A percentile compares a stretch with the other conserved stretches of the same genome.
Evolutionary conservation across 2,797 vertebrate species (phyloP).

Genomic region (Pantherophis alleghaniensis): DNA sequence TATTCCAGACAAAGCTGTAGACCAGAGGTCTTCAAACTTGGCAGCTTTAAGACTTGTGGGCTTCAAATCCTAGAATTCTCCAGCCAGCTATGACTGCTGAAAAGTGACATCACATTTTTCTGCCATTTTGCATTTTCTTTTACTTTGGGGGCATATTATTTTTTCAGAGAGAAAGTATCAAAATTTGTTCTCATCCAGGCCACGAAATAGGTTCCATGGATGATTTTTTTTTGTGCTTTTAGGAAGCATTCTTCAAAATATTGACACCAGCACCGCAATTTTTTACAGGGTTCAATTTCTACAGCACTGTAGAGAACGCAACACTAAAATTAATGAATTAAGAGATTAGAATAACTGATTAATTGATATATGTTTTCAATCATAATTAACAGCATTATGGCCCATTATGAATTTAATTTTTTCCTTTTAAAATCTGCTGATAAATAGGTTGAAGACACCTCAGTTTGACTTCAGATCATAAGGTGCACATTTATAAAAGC

Average conservation of each 20-base stretch:
- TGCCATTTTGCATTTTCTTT: background rate
- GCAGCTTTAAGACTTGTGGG: too few species aligned
- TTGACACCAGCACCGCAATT: conserved; percentile 3
- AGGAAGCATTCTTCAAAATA: conserved; percentile 1
- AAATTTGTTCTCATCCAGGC: background rate
- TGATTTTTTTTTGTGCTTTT: background rate
- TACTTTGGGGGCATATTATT: background rate
- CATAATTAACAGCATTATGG: conserved; percentile 31
- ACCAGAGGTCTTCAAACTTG: too few species aligned
- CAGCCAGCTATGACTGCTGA: background rate
- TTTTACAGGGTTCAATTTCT: conserved; percentile 22
- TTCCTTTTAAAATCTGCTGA: conserved; percentile 33
- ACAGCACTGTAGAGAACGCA: background rate
- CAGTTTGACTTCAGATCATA: conserved; percentile 36
- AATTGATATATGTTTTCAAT: conserved; percentile 29
- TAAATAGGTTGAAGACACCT: conserved; percentile 20
- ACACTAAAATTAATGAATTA: conserved; percentile 30
- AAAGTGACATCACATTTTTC: background rate
- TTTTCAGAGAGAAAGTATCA: background rate
- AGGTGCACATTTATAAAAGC: background rate
- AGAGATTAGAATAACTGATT: conserved; percentile 30
- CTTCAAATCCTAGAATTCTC: too few species aligned
- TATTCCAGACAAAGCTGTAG: background rate
- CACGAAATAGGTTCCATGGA: background rate
- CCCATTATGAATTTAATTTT: conserved; percentile 16